phyloP scores from a whole-genome alignment of 1,140 invertebrate genomes.

The Procambarus clarkii region DNA sequence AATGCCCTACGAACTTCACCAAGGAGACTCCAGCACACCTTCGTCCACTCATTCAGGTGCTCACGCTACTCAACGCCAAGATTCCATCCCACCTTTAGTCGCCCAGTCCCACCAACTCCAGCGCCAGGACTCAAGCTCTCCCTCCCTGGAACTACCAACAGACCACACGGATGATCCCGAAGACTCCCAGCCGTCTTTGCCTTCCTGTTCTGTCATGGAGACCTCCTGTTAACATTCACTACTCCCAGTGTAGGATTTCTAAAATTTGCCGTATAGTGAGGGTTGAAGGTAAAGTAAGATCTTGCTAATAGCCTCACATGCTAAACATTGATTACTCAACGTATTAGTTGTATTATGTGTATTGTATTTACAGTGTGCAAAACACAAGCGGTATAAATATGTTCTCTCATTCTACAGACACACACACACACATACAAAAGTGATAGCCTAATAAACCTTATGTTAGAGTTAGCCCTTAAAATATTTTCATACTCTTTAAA shows the following conservation, averaged over 20 bases:
- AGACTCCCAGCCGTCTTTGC: slow-evolving; percentile 24
- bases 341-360: slow-evolving; percentile 62
- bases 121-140: not conserved
- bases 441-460: not conserved
- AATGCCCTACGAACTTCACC: not conserved
- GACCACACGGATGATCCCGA: not conserved
- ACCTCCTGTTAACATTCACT: slow-evolving; percentile 62
- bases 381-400: slow-evolving; percentile 20
- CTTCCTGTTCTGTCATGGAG: slow-evolving; percentile 58
- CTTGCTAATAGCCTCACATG: not conserved
- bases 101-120: not conserved
- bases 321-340: slow-evolving; percentile 35
- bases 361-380: slow-evolving; percentile 33
- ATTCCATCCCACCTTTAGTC: slow-evolving; percentile 18
- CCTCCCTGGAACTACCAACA: not conserved
- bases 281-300: slow-evolving; percentile 12
- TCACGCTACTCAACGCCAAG: slow-evolving; percentile 7
- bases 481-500: not conserved
- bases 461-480: slow-evolving; percentile 8
- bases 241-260: slow-evolving; percentile 36
- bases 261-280: not conserved
- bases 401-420: slow-evolving; percentile 1
- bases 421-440: too few relatives aligned
- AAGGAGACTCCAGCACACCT: slow-evolving; percentile 13
- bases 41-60: not conserved